Base-by-base conservation (phyloP, 2,797 vertebrate species). In the Orestias chungarensis region DNA sequence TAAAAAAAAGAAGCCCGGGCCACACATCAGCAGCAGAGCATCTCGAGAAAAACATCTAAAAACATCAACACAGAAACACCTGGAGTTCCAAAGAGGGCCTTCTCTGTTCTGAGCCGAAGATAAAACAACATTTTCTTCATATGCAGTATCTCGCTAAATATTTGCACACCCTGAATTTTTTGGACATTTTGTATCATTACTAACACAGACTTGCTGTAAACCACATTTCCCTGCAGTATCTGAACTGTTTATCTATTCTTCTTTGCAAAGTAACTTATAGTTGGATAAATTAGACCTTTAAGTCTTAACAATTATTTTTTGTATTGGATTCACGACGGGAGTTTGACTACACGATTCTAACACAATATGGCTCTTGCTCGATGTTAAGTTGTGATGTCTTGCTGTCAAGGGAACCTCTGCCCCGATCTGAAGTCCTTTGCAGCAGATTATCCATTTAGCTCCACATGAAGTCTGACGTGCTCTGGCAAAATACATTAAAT, bases 11-110 rank as follows among this genome's bases (percentile, higher is more conserved):
- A 66, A 47, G 54, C 54, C 29, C 0, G 25, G 69, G 83, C 74
- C 86, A 91, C 90, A 91, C 91, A 89, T 90, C 82, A 80, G 89
- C 89, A 87, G 86, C 78, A 76, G 88, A 90, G 88, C 90, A 81
- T 89, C 83, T 7, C 75, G 35, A 81, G 42, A 82, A 79, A 76
- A 90, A 88, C 78, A 80, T 64, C 35, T 67, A 20, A 72, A 75
- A 70, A 75, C 76, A 47, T 65, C 54, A 71, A 66, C 18, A 73
- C 38, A 64, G 71, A 83, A 52, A 74, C 83, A 87, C 61, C 73
- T 78, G 84, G 64, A 44, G 71, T 27, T 54, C 42, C 0, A 69
- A 14, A 25, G 35, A n/a, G 29, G 54, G 33, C 17, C 54, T 29
- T 55, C 47, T 50, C n/a, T 50, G 23, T 25, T 12, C 49, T 50